Evolutionary conservation across 1,140 invertebrate species (phyloP).

Genomic region (Harpegnathos saltator): DNA sequence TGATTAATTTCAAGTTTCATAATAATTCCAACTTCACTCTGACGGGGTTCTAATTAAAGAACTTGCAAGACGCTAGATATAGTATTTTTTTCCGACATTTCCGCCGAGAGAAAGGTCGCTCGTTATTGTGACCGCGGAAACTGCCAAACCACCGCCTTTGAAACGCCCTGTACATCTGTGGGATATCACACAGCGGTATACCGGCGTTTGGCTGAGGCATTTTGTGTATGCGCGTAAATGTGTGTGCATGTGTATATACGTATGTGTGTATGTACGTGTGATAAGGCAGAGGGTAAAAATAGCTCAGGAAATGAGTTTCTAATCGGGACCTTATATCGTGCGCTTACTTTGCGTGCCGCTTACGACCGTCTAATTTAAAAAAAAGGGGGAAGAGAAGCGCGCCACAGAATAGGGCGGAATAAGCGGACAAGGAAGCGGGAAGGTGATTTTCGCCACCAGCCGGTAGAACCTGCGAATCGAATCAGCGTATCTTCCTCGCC

Average conservation of each 20-base stretch:
- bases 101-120: background rate
- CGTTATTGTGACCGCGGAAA: background rate
- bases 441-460: background rate
- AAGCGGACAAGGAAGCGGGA: background rate
- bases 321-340: conserved; percentile 67
- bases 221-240: background rate
- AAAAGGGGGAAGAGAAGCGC: conserved; percentile 34
- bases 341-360: conserved; percentile 45
- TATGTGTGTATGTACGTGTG: background rate
- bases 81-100: background rate
- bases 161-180: background rate
- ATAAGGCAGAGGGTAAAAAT: conserved; percentile 51
- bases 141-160: background rate
- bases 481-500: conserved; percentile 19
- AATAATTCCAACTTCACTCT: background rate
- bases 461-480: conserved; percentile 7
- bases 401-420: conserved; percentile 41
- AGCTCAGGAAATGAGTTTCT: conserved; percentile 63
- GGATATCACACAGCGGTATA: conserved; percentile 40
- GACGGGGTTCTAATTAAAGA: background rate
- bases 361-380: conserved; percentile 53
- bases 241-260: too few relatives aligned
- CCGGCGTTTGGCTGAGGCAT: conserved; percentile 22
- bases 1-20: background rate
- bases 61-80: background rate